These are phyloP conservation scores for Eledone cirrhosa DNA, from an alignment of 2,888 invertebrate genomes.

Conservation along the genomic window DNA sequence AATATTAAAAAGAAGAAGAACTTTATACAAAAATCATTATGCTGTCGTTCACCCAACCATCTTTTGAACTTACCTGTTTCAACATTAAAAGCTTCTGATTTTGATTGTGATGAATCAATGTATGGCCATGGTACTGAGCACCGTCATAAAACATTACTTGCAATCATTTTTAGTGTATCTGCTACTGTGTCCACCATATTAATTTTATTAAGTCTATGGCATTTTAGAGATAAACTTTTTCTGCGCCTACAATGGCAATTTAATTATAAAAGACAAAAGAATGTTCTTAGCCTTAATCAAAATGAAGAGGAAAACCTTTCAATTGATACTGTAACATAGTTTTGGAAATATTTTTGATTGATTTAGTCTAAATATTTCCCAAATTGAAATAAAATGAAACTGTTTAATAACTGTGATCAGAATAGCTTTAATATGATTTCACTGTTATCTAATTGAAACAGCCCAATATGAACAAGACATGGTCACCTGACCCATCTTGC, in stretches of 20 bases:
- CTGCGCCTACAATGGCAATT: neutral
- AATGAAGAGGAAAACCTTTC: constrained; percentile 5
- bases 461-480: too few relatives aligned
- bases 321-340: constrained; percentile 1
- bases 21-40: neutral
- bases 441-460: too few relatives aligned
- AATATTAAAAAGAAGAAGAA: neutral
- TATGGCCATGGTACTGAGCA: neutral
- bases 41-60: constrained; percentile 6
- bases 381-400: too few relatives aligned
- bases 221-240: neutral
- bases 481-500: too few relatives aligned
- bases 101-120: neutral
- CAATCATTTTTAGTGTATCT: neutral
- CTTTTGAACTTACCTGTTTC: neutral
- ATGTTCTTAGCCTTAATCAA: neutral
- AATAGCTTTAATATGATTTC: too few relatives aligned
- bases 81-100: constrained; percentile 11
- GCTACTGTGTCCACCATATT: neutral
- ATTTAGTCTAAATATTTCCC: too few relatives aligned
- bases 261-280: constrained; percentile 20
- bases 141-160: neutral
- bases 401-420: too few relatives aligned
- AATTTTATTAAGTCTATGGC: neutral
- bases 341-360: neutral